Evolutionary conservation across 2,797 vertebrate species (phyloP), one percentile per base, ranked within the genome.

Genomic region (Hylomyscus alleni): DNA sequence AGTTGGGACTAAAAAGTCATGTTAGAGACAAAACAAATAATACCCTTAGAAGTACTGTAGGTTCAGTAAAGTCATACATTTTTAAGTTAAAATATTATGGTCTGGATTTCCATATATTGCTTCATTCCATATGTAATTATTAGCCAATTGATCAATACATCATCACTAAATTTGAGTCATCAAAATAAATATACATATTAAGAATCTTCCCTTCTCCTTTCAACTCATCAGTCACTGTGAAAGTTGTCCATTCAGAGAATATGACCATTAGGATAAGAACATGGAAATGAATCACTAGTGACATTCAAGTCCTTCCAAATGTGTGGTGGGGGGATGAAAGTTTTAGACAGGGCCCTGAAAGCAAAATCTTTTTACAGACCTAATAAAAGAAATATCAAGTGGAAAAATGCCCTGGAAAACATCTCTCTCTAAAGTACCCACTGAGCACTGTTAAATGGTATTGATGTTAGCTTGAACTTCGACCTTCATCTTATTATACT

Each of bases 391-490:
- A 94, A 44, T 94, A 72, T 73, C 20, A 26, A 81, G 37, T 92
- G 29, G 24, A 82, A 95, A 86, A 84, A n/a, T 47, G 1, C 75
- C 89, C 26, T n/a, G 4, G 52, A 95, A 76, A 80, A 37, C n/a
- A 90, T n/a, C 26, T 50, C 17, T 92, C 65, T 97, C 67, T 60
- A 54, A 75, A 76, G 75, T 52, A 86, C 34, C 72, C 88, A 86
- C 37, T 26, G 93, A 56, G 37, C 84, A 76, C 67, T 89, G 24
- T 52, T 80, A 94, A 94, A 84, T 17, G 14, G 89, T 82, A 95
- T 17, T 88, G 90, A 83, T 65, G 69, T 56, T 90, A 90, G 91
- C 44, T 60, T 96, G 52, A 92, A 83, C 62, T 88, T n/a, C 94
- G 75, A 75, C 22, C 52, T 34, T 6, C 52, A 24, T 86, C 17